Conservation (phyloP, 2,888 invertebrate genomes). For the Patella ulyssiponensis region DNA sequence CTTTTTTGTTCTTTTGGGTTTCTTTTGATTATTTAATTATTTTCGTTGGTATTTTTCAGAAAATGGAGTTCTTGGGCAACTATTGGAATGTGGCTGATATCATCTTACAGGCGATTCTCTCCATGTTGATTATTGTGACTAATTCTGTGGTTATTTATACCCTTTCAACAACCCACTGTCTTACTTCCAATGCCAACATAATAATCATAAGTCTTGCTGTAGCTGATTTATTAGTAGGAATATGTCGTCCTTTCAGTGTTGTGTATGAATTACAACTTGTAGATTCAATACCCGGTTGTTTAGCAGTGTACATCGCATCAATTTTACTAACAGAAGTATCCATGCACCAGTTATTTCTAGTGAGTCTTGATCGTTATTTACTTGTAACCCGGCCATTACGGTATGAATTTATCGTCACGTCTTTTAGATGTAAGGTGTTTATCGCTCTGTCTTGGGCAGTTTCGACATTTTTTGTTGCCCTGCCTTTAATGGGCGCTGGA, state of each 20-base stretch:
- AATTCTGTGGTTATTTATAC: conserved; percentile 10
- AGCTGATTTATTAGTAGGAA: conserved; percentile 18
- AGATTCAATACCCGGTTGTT: background rate
- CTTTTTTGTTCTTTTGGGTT: too few relatives aligned
- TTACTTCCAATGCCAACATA: conserved; percentile 8
- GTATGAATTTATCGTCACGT: conserved; percentile 7
- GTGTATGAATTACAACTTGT: background rate
- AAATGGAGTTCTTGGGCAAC: too few relatives aligned
- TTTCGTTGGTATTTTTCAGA: too few relatives aligned
- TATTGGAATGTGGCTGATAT: background rate
- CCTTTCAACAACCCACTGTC: background rate
- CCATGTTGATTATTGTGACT: background rate
- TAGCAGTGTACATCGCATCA: background rate
- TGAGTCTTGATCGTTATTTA: conserved; percentile 12
- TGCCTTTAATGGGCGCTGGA: conserved; percentile 11
- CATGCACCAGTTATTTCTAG: conserved; percentile 18
- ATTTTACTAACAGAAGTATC: conserved; percentile 12
- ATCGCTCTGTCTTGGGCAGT: background rate
- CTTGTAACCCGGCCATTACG: conserved; percentile 2
- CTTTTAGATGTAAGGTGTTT: background rate
- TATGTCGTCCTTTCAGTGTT: background rate
- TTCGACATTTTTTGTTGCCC: background rate
- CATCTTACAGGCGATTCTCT: background rate
- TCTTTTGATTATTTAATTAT: too few relatives aligned
- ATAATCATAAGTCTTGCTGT: conserved; percentile 17